These are phyloP conservation scores for Meteorus sp. DNA, from an alignment of 1,140 invertebrate genomes.

Conservation along the genomic window DNA sequence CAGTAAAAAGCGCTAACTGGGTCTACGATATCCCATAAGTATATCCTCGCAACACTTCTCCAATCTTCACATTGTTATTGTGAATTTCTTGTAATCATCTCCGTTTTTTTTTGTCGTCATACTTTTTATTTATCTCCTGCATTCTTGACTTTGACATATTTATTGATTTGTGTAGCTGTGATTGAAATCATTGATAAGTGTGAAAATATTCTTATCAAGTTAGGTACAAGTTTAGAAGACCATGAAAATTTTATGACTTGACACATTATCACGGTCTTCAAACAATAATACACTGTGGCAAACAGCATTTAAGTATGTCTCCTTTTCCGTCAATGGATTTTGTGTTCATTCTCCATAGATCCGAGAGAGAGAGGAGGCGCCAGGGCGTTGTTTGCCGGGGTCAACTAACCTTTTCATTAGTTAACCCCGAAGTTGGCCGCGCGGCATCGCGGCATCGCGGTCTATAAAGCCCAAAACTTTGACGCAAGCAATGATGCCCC, in stretches of 20 bases:
- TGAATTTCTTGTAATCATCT: conserved; percentile 41
- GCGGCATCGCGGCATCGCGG: conserved; percentile 31
- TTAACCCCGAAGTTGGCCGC: conserved; percentile 43
- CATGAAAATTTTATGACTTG: too few relatives aligned
- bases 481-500: conserved; percentile 43
- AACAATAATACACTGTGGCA: too few relatives aligned
- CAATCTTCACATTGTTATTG: conserved; percentile 48
- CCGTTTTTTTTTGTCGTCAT: too few relatives aligned
- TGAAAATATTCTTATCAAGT: too few relatives aligned
- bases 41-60: conserved; percentile 50
- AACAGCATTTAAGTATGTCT: too few relatives aligned
- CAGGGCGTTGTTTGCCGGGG: conserved; percentile 54
- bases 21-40: conserved; percentile 41
- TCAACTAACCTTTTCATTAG: conserved; percentile 60
- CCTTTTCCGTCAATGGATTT: too few relatives aligned
- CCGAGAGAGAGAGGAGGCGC: conserved; percentile 40
- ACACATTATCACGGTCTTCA: too few relatives aligned
- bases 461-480: conserved; percentile 41
- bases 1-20: conserved; percentile 50
- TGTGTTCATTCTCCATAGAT: neutral
- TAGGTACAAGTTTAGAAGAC: too few relatives aligned
- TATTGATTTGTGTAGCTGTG: too few relatives aligned
- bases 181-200: too few relatives aligned
- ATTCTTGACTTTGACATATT: too few relatives aligned
- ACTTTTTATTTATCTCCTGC: too few relatives aligned